Percentiles rank a stretch among this genome's conserved stretches.
phyloP scores from a whole-genome alignment of 2,797 vertebrate genomes.

The Acomys russatus region DNA sequence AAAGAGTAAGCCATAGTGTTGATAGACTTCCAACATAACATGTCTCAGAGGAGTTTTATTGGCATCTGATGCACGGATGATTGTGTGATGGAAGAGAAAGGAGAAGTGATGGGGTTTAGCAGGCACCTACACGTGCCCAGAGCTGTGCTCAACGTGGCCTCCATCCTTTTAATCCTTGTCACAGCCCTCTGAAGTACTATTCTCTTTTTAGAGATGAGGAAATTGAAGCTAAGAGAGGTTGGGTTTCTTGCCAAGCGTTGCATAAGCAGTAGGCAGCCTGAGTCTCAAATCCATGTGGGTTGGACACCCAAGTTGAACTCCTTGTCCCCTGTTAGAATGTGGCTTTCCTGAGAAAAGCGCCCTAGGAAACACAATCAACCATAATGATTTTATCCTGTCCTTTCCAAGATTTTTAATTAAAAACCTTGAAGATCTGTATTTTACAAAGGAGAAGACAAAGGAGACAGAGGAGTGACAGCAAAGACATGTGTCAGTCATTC shows the following conservation, averaged over 20 bases:
- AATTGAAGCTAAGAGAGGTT: constrained; percentile 76
- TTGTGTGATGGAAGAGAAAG: background rate
- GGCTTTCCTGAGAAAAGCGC: constrained; percentile 18
- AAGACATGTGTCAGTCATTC: background rate
- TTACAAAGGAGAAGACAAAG: background rate
- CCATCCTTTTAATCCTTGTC: constrained; percentile 60
- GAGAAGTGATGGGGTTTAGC: background rate
- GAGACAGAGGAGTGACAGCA: background rate
- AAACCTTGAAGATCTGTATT: background rate
- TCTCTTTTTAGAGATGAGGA: constrained; percentile 81
- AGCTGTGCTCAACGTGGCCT: constrained; percentile 41
- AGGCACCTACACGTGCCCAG: constrained; percentile 59
- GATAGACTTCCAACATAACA: background rate
- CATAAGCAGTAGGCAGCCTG: constrained; percentile 75
- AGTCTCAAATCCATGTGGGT: constrained; percentile 60
- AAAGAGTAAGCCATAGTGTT: background rate
- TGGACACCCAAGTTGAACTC: constrained; percentile 40
- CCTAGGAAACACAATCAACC: background rate
- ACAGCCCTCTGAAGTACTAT: constrained; percentile 74
- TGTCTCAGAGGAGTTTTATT: background rate
- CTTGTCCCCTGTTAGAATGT: constrained; percentile 58
- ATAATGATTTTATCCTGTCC: background rate
- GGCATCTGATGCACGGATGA: background rate
- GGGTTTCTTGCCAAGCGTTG: constrained; percentile 77
- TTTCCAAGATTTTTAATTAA: background rate